Evolutionary conservation across 2,113 vertebrate species (phyloP), one percentile per base, ranked within the genome.

Genomic region (Turnix velox): DNA sequence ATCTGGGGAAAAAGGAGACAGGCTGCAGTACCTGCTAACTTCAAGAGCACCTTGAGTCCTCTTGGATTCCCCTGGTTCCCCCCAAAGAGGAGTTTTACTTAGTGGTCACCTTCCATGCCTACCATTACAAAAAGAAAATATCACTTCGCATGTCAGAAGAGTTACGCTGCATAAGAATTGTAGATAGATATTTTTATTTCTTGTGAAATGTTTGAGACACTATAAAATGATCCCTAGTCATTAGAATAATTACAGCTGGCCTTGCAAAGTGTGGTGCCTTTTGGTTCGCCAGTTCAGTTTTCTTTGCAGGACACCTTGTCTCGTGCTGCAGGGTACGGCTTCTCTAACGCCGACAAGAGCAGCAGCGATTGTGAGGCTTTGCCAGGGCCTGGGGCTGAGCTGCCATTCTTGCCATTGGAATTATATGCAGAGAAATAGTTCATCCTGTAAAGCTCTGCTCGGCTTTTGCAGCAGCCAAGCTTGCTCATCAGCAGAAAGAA

Each of bases 401-500:
- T 66, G 10, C 95, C 72, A 0, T 97, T 98, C 95, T 97, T 98
- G 87, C 91, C 96, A 79, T 95, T 97, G 90, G 97, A 97, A 52
- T 88, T 90, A 30, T 97, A 96, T 40, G 96, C 97, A 13, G 97
- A 97, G 84, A 98, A 95, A 69, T 98, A 97, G 65, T 98, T 98
- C 75, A 97, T 97, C 88, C 97, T 98, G 83, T 98, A 98, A 93
- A 98, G 95, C 93, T 98, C 97, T 2, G 98, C 93, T 61, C 80
- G 95, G 65, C n/a, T 72, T 45, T 96, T 96, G 81, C 98, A 98
- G 96, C 97, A 98, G 27, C 98, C 97, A 27, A 98, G 96, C 95
- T 97, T 98, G 79, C 98, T 98, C 95, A 99, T 83, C 82, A 99
- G 97, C 57, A 98, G 94, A 61, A 98, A 97, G 91, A 98, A 97